A percentile compares a stretch with the other conserved stretches of the same genome.
These are phyloP conservation scores for Proctacanthus coquilletti DNA, from an alignment of 1,140 invertebrate genomes.

Conservation along the genomic window DNA sequence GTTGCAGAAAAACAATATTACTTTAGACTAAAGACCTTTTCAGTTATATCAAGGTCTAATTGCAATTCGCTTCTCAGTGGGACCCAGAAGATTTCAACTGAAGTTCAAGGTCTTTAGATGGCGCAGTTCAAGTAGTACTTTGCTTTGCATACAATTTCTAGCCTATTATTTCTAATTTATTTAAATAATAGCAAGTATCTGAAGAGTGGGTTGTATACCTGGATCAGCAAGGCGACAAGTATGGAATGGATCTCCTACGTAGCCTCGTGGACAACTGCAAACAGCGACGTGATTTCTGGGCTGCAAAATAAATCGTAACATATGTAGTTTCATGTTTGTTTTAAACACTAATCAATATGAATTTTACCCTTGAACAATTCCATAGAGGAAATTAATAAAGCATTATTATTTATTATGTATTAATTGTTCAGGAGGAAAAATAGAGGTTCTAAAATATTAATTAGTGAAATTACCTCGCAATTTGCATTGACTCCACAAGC, in stretches of 20 bases:
- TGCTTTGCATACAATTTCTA: not conserved
- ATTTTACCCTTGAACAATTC: too few species aligned
- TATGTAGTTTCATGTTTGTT: too few species aligned
- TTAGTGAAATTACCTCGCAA: slow-evolving; percentile 42
- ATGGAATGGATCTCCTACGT: slow-evolving; percentile 63
- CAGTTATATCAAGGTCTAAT: too few species aligned
- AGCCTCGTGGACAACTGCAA: slow-evolving; percentile 67
- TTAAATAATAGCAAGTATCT: not conserved
- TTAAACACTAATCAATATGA: too few species aligned
- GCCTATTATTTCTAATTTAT: not conserved
- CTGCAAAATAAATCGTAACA: slow-evolving; percentile 31
- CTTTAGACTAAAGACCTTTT: too few species aligned
- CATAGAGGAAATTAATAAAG: too few species aligned
- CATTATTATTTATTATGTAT: slow-evolving; percentile 31
- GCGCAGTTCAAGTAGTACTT: too few species aligned
- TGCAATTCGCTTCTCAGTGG: too few species aligned
- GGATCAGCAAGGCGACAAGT: slow-evolving; percentile 43
- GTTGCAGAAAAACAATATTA: too few species aligned
- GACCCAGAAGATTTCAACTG: too few species aligned
- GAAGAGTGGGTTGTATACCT: slow-evolving; percentile 29
- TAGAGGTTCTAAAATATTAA: slow-evolving; percentile 2
- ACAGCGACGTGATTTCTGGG: slow-evolving; percentile 65
- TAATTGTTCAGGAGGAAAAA: slow-evolving; percentile 17
- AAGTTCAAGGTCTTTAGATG: not conserved
- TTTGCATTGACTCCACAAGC: slow-evolving; percentile 55